Base-by-base conservation (phyloP, 2,113 vertebrate species). In the Odontesthes bonariensis region DNA sequence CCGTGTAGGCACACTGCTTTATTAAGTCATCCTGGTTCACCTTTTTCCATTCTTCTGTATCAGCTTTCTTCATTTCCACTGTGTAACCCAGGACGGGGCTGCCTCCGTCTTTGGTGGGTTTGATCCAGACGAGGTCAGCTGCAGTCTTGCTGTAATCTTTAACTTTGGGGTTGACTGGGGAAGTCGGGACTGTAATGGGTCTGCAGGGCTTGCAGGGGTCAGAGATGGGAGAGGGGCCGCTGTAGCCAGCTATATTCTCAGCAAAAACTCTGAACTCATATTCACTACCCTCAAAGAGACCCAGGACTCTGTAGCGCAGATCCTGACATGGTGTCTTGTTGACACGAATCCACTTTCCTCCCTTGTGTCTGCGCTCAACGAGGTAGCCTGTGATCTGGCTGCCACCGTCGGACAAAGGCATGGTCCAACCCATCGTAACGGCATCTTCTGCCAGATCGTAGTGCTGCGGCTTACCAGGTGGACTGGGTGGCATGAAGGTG, bases 221-320 rank as follows among this genome's bases (percentile, higher is more conserved):
- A 76, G 98, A 99, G 81, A 87, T 90, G 81, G 96, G 96, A 66
- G 98, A 99, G 32, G 98, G 97, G 65, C 96, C 96, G 79, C 98
- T 98, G 88, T 95, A 93, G 58, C 98, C 98, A 67, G 96, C 96
- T 67, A 96, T 95, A 71, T 99, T 99, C 94, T 99, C 98, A 70
- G 98, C 98, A 94, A 98, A 97, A 73, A 97, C 96, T 92, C 98
- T 96, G 90, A 99, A 99, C 86, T 99, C 97, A 23, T 99, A 99
- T 13, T 96, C 95, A 47, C 95, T 99, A 81, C 97, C 96, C 75
- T 99, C 98, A 91, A 96, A 99, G 69, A 99, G 95, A 76, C 98
- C 98, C 13, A 95, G 94, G 57, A 97, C 97, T 93, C 94, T 95
- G 89, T 95, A 97, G 82, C 94, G 96, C 73, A 99, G 92, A 80